Base-by-base conservation (phyloP, 2,888 invertebrate species). In the Napeogenes inachia region DNA sequence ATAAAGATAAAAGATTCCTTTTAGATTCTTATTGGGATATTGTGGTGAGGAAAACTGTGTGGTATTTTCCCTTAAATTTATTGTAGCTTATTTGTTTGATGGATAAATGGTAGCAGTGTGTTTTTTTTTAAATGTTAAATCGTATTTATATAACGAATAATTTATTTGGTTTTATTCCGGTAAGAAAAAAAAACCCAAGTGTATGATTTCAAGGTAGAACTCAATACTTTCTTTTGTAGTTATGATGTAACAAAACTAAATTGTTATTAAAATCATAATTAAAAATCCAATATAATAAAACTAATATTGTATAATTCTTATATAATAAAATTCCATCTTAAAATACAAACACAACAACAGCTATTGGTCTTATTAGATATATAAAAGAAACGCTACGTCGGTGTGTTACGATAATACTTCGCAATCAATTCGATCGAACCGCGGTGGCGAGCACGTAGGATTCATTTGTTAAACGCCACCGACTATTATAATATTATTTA, bases 401-500 rank as follows among this genome's bases (percentile, higher is more conserved):
- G 50, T 47, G 63, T 57, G 62, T 58, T 53, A 61, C 65, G 66
- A 60, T 65, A 64, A 60, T 53, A 56, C 55, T 47, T 59, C 42
- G 65, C 56, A 62, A 69, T 70, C 69, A 69, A 69, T 69, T 68
- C 61, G 58, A 55, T 63, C 62, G 63, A 60, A 58, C 46, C 67
- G 70, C 85, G 75, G 85, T 85, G 84, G 86, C 85, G 79, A 76
- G 83, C 86, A 85, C 84, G 85, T 79, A 75, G 72, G 67, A 71
- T 72, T 78, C 84, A 86, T 87, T 87, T 84, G 81, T 87, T 79
- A 83, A 78, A 80, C 82, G 82, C 83, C 87, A 85, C 80, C 76
- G 80, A 82, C 79, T 80, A 80, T 75, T 79, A 80, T 79, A 81
- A 75, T 75, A 78, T 80, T 82, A 84, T 84, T 85, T 84, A 85